Evolutionary conservation across 2,113 vertebrate genomes (phyloP), one percentile per base, ranked within the genome.

Genomic region (Synodontis membranacea): DNA sequence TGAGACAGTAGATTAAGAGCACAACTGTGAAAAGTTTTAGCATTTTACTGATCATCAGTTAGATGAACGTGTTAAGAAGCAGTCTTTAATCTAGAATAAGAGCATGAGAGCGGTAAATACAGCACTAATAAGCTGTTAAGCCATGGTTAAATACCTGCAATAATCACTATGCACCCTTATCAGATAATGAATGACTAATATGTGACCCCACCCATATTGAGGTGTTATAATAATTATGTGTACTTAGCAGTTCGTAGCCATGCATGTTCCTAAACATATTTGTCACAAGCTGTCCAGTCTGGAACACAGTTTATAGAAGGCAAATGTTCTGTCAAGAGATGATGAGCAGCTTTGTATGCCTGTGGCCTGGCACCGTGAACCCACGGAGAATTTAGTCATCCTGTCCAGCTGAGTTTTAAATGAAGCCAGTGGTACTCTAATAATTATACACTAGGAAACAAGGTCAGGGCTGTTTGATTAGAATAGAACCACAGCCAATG

Each of bases 341-440:
- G 75, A 79, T 62, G 76, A 80, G 15, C 25, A 44, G 50, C 39
- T 58, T 75, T 80, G 56, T 17, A 42, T 62, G 58, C 44, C 48
- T 52, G 58, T 50, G 84, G 56, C 75, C 84, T 64, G 42, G 11
- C 74, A 52, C 31, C 58, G 68, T 39, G 75, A 79, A 64, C 74
- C 60, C 58, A 28, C 66, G n/a, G 78, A 86, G 82, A 68, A 84
- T 86, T 86, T 80, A 75, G 23, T 68, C 78, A 58, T 82, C 60
- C 37, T 80, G 62, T 88, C 75, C 88, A 86, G 44, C 84, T 64
- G 84, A 79, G 88, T 78, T 84, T 64, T 84, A 89, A 89, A 86
- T 81, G 88, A 84, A 84, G 86, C 48, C 64, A 14, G 62, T 84
- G 83, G 82, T 66, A 80, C 52, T 75, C 58, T 25, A 81, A 84